Evolutionary conservation across 2,888 invertebrate genomes (phyloP).

Genomic region (Nymphalis c-album): DNA sequence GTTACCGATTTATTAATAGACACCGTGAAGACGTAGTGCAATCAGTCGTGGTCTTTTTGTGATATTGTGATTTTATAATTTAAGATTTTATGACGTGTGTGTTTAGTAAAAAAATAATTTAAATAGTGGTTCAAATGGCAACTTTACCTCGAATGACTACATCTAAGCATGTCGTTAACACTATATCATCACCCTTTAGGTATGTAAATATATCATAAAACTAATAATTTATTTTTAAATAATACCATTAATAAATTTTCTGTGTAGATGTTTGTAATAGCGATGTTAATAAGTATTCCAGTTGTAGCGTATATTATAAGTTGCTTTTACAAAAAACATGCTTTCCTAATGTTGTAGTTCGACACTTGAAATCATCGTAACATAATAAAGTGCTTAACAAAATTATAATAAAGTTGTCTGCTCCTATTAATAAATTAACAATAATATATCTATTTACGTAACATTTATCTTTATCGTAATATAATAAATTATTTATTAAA

Average conservation of each 20-base stretch:
- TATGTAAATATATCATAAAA: conserved; percentile 41
- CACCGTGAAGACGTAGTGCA: conserved; percentile 45
- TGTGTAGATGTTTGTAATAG: not conserved
- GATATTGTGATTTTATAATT: conserved; percentile 37
- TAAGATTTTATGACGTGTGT: conserved; percentile 28
- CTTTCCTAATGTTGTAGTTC: too few relatives aligned
- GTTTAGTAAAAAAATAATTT: conserved; percentile 18
- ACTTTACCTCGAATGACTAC: conserved; percentile 72
- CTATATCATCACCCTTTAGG: conserved; percentile 70
- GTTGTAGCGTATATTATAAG: too few relatives aligned
- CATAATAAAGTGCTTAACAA: too few relatives aligned
- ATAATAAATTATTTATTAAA: too few relatives aligned
- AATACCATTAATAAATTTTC: not conserved
- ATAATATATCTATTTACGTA: too few relatives aligned
- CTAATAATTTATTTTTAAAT: not conserved
- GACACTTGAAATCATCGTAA: too few relatives aligned
- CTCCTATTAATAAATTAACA: too few relatives aligned
- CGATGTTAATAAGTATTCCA: too few relatives aligned
- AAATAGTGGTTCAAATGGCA: conserved; percentile 56
- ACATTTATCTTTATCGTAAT: too few relatives aligned
- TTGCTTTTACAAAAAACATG: too few relatives aligned
- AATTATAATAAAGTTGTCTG: too few relatives aligned
- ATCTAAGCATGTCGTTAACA: conserved; percentile 61
- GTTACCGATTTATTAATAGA: conserved; percentile 39
- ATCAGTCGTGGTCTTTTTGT: conserved; percentile 40